Evolutionary conservation across 2,888 invertebrate species (phyloP).

Genomic region (Sussaba pulchella): DNA sequence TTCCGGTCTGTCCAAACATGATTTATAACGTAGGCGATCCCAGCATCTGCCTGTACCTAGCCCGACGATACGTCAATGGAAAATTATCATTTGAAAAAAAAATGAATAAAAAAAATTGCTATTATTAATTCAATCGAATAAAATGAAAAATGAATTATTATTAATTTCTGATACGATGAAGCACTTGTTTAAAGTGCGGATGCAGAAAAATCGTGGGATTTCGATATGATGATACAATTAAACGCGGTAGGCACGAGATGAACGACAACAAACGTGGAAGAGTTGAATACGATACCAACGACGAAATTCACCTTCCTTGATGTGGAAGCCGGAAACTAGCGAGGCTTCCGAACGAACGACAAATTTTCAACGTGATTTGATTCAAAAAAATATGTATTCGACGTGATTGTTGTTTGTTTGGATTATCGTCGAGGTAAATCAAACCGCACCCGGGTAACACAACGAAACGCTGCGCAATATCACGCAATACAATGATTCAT

Average conservation of each 20-base stretch:
- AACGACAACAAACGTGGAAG: constrained; percentile 14
- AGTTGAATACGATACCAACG: constrained; percentile 43
- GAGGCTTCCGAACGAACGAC: constrained; percentile 14
- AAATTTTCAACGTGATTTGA: not conserved
- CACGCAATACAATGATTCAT: not conserved
- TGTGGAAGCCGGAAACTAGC: constrained; percentile 17
- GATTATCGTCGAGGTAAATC: not conserved
- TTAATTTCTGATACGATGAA: constrained; percentile 2
- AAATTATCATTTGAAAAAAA: too few species aligned
- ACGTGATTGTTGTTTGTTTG: not conserved
- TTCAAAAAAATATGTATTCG: not conserved
- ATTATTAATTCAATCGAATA: not conserved
- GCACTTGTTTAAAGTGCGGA: not conserved
- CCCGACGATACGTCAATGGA: not conserved
- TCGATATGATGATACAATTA: not conserved
- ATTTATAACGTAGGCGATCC: constrained; percentile 47
- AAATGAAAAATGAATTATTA: not conserved
- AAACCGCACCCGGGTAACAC: constrained; percentile 1
- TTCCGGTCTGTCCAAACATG: constrained; percentile 81
- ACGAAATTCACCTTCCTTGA: constrained; percentile 22
- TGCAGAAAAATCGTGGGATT: not conserved
- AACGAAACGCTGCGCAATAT: not conserved
- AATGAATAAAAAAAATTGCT: too few species aligned
- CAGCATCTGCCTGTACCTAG: constrained; percentile 10
- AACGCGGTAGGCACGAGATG: not conserved